Evolutionary conservation across 2,113 vertebrate genomes (phyloP).

Genomic region (Litocranius walleri): DNA sequence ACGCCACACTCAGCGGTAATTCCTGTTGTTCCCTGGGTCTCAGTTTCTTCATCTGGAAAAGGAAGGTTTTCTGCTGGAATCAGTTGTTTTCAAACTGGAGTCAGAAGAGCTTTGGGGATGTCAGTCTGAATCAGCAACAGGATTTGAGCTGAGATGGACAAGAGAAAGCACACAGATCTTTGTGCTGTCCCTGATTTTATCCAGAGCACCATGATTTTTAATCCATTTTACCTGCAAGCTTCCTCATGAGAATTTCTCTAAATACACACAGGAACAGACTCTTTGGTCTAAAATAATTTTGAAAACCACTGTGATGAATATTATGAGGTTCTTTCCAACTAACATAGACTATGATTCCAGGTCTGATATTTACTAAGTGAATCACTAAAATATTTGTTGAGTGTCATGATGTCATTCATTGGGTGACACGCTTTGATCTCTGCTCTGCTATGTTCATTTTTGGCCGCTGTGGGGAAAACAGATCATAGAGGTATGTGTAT

Average conservation of each 20-base stretch:
- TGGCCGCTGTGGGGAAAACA: not conserved
- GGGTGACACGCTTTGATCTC: not conserved
- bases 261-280: not conserved
- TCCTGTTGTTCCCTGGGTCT: not conserved
- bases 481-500: not conserved
- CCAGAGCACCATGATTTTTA: not conserved
- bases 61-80: not conserved
- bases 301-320: not conserved
- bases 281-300: not conserved
- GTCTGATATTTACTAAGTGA: not conserved
- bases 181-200: not conserved
- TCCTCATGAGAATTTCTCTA: not conserved
- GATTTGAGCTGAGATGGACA: not conserved
- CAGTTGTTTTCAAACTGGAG: not conserved
- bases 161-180: not conserved
- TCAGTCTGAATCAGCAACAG: not conserved
- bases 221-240: not conserved
- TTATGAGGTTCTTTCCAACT: not conserved
- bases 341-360: not conserved
- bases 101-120: not conserved
- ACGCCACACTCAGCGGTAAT: fast-evolving
- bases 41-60: not conserved
- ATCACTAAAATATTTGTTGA: not conserved
- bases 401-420: not conserved
- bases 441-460: not conserved